Evolutionary conservation across 2,888 invertebrate genomes (phyloP), one percentile per base, ranked within the genome.

Genomic region (Cheilosia pagana): DNA sequence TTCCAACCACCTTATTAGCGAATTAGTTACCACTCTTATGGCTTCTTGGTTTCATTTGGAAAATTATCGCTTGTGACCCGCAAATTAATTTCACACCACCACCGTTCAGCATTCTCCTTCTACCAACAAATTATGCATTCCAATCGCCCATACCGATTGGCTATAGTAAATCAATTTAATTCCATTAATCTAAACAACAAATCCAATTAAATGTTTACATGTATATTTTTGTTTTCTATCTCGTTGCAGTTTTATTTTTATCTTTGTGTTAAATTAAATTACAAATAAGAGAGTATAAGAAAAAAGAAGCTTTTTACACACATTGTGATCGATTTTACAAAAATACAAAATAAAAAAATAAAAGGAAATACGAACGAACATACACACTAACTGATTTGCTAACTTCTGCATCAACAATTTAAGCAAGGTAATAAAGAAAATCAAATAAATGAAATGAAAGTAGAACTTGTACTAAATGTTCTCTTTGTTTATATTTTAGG

Each of bases 241-340:
- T 81, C 65, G 50, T 85, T 85, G 14, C 85, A 85, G 85, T 85
- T 85, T 79, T 75, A 76, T 76, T 67, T 85, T 68, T 55, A 81
- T 82, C 25, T 77, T 85, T 70, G 59, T 76, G 81, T 76, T 82
- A 65, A 82, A 77, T 65, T 63, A 35, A 70, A 79, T 85, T 68
- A 70, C 65, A 79, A 74, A 60, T 65, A 72, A 74, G 63, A 70
- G 75, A 75, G 75, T 74, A 68, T 62, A 83, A 68, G 68, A 59
- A 70, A 62, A 62, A 57, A 50, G 21, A 48, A 48, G 48, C 48
- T 48, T 48, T 48, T 48, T 16, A 81, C 65, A 81, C 75, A 71
- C 53, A 81, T 85, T 76, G 85, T 85, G 79, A 81, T 81, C 76
- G 60, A 68, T 87, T 87, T 81, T 86, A 62, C 87, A 87, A 88